Percentiles rank a stretch among this genome's conserved stretches.
phyloP scores from a whole-genome alignment of 1,140 invertebrate genomes.

The Caenorhabditis inopinata region DNA sequence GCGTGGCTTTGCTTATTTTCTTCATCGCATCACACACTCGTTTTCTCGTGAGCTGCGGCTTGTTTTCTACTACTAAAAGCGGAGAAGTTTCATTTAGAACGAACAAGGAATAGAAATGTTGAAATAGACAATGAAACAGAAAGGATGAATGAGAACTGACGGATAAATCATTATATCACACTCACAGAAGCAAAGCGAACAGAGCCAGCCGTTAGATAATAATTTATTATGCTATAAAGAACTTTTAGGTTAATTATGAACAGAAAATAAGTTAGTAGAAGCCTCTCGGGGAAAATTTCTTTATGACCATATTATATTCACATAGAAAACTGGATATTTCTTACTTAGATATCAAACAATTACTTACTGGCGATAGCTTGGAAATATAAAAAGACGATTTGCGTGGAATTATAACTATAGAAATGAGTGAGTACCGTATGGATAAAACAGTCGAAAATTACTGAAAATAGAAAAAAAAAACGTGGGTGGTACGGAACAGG shows the following conservation, averaged over 20 bases:
- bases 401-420: background rate
- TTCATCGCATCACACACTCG: background rate
- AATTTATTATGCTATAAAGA: constrained; percentile 21
- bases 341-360: background rate
- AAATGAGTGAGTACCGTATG: background rate
- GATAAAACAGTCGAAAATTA: background rate
- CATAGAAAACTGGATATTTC: background rate
- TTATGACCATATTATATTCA: background rate
- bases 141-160: background rate
- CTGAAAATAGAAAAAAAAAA: background rate
- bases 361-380: background rate
- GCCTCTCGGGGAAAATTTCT: background rate
- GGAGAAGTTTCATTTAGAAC: constrained; percentile 14
- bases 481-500: background rate
- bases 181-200: background rate
- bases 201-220: background rate
- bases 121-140: background rate
- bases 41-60: constrained; percentile 11
- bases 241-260: background rate
- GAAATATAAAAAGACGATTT: background rate
- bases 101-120: background rate
- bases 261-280: background rate
- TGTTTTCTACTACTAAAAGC: background rate
- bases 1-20: background rate
- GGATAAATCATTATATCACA: constrained; percentile 14